A percentile compares a stretch with the other conserved stretches of the same genome.
phyloP scores from a whole-genome alignment of 1,140 invertebrate species.

The Drosophila seguyi region DNA sequence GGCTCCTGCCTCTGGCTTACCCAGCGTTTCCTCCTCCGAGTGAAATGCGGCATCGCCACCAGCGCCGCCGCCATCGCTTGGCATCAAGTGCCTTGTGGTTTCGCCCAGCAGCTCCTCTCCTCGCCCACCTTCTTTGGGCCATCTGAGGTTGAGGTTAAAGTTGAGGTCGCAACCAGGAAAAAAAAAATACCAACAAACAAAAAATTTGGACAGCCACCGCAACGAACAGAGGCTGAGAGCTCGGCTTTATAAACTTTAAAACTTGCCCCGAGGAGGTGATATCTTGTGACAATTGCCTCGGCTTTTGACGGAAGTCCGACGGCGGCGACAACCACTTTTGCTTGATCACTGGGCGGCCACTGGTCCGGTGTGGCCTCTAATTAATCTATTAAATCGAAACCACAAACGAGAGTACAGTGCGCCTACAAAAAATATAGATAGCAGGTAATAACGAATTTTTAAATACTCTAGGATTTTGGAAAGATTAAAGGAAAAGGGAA shows the following conservation, averaged over 20 bases:
- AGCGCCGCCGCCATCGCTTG: constrained; percentile 68
- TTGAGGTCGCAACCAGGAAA: constrained; percentile 24
- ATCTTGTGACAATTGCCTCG: constrained; percentile 41
- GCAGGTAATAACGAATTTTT: not conserved
- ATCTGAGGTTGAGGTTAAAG: constrained; percentile 49
- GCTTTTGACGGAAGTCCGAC: constrained; percentile 71
- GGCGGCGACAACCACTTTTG: constrained; percentile 70
- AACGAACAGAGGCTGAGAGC: constrained; percentile 21
- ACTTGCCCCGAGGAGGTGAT: constrained; percentile 5
- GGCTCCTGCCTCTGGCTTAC: constrained; percentile 1
- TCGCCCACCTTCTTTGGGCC: constrained; percentile 11
- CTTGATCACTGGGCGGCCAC: constrained; percentile 76
- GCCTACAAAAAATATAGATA: constrained; percentile 43
- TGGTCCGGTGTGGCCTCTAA: constrained; percentile 64
- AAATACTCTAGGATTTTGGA: not conserved
- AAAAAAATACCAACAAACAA: constrained; percentile 6
- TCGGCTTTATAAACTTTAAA: constrained; percentile 50
- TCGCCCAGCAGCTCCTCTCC: constrained; percentile 4
- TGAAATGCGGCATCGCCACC: constrained; percentile 59
- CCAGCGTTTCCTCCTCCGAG: constrained; percentile 30
- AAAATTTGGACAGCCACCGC: constrained; percentile 24
- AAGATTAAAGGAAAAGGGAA: not conserved
- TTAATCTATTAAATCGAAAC: constrained; percentile 80
- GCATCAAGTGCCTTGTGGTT: constrained; percentile 78
- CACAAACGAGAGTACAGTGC: constrained; percentile 59